Conservation (phyloP, 2,113 vertebrate genomes). For the Alethe castanea region DNA sequence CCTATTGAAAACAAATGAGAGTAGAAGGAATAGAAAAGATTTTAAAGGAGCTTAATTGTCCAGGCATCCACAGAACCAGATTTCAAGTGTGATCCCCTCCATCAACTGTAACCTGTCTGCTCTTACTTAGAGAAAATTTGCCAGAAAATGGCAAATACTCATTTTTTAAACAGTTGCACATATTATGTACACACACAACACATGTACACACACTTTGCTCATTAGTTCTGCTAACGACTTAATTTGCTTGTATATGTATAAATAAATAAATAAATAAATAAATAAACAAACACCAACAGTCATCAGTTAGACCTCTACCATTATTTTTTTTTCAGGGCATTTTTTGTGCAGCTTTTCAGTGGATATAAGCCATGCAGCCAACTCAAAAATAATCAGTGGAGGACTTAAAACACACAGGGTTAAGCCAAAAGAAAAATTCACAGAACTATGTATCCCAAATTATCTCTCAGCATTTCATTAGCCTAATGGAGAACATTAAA, state of each 20-base stretch:
- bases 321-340: background rate
- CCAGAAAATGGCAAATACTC: background rate
- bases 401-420: conserved; percentile 16
- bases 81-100: background rate
- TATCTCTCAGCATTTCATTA: conserved; percentile 23
- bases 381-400: background rate
- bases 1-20: background rate
- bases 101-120: background rate
- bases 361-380: background rate
- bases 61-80: background rate
- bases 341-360: background rate
- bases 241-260: background rate
- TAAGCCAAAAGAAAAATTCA: conserved; percentile 13
- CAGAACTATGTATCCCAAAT: background rate
- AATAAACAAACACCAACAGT: background rate
- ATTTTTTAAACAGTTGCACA: background rate
- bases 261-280: background rate
- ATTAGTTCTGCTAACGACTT: background rate
- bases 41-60: background rate
- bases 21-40: background rate
- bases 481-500: conserved; percentile 17
- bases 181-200: background rate
- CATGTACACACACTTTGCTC: rapidly evolving
- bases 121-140: background rate
- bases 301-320: background rate